Evolutionary conservation across 1,140 invertebrate genomes (phyloP), one percentile per base, ranked within the genome.

Genomic region (Cotesia typhae): DNA sequence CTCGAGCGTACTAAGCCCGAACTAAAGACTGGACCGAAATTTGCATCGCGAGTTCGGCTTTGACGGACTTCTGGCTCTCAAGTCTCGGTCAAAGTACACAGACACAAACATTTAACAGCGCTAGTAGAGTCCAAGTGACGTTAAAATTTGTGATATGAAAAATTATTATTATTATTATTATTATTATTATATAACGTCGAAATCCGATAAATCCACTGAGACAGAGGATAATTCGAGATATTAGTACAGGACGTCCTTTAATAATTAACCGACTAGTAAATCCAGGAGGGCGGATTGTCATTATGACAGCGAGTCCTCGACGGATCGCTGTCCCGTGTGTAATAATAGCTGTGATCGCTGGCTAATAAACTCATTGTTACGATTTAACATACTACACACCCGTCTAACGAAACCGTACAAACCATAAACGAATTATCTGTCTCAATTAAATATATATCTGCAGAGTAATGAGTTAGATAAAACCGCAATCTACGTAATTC

Each of bases 191-290:
- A 28, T 28, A 28, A 28, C 28, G 28, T 28, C 28, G 28, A 28
- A 28, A 28, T 28, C 28, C 78, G 77, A 67, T 70, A 77, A 78
- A 81, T 80, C 75, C 78, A 74, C 63, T 70, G 76, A 76, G 79
- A 75, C 76, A 78, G 75, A 37, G 67, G 61, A 73, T 75, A 72
- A 72, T 78, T 78, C 4, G 64, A 52, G 14, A 79, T 80, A 82
- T 82, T 80, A 81, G 79, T 78, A 84, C 28, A 28, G 28, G 28
- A 84, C 76, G 78, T 79, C 75, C 77, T 75, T 76, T 74, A 74
- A 81, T 84, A 86, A 86, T 85, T 86, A 85, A 86, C 83, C 82
- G 80, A 80, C 81, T 79, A 78, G 41, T 47, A 81, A 82, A 84
- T 83, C 80, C 74, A 75, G 70, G 73, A 14, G 70, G 80, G 78